Percentiles rank a stretch among this genome's conserved stretches.
Evolutionary conservation across 2,797 vertebrate species (phyloP).

Genomic region (Dromococcyx pavoninus): DNA sequence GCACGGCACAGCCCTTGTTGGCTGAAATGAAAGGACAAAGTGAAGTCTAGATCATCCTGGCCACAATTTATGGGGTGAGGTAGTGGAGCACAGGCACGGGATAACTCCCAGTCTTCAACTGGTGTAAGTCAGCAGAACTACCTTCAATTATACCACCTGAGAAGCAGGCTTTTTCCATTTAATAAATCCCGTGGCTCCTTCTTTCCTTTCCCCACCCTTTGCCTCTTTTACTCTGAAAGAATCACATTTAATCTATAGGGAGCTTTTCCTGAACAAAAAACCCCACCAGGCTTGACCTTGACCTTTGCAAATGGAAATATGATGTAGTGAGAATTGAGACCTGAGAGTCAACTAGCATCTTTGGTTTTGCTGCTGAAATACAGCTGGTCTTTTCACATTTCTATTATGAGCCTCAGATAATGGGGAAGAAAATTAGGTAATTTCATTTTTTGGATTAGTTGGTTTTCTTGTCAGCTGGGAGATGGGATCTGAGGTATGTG

Average conservation of each 20-base stretch:
- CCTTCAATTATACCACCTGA: not conserved
- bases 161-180: not conserved
- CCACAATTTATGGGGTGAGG: not conserved
- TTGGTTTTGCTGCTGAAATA: constrained; percentile 29
- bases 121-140: not conserved
- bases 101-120: not conserved
- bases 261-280: constrained; percentile 20
- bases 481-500: constrained; percentile 37
- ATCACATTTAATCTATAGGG: constrained; percentile 30
- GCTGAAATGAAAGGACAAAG: not conserved
- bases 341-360: constrained; percentile 37
- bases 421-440: constrained; percentile 59
- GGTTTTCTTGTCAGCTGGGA: constrained; percentile 49
- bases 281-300: constrained; percentile 10
- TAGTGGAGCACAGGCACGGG: not conserved
- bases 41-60: not conserved
- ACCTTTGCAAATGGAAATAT: constrained; percentile 58
- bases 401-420: constrained; percentile 52
- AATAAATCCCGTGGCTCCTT: not conserved
- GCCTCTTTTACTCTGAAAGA: not conserved
- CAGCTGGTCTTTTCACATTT: constrained; percentile 40
- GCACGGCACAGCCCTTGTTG: not conserved
- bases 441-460: constrained; percentile 54
- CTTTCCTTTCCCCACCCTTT: not conserved
- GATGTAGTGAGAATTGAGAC: constrained; percentile 49